Percentiles rank a stretch among this genome's conserved stretches.
Evolutionary conservation across 2,888 invertebrate species (phyloP).

Genomic region (Germaria angustata): DNA sequence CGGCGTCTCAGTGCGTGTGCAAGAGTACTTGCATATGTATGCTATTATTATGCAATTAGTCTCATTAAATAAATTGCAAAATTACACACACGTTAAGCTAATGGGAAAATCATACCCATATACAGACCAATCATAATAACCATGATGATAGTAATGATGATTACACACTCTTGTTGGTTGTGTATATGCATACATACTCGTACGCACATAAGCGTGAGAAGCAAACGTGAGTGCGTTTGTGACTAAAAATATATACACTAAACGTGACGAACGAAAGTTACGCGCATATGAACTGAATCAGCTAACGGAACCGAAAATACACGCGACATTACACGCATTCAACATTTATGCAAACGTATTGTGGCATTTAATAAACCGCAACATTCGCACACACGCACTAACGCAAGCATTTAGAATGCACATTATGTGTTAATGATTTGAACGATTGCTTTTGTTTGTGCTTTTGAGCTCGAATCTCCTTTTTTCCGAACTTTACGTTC

Average conservation of each 20-base stretch:
- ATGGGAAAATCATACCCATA: conserved; percentile 61
- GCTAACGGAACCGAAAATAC: conserved; percentile 54
- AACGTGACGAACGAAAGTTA: conserved; percentile 41
- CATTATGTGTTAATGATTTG: conserved; percentile 37
- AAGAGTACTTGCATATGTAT: conserved; percentile 21
- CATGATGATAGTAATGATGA: conserved; percentile 56
- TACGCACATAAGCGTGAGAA: not conserved
- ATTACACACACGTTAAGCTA: conserved; percentile 62
- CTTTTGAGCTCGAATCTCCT: not conserved
- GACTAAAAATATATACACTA: conserved; percentile 21
- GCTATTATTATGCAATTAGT: conserved; percentile 66
- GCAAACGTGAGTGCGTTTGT: not conserved
- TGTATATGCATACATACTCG: not conserved
- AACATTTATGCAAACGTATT: conserved; percentile 55
- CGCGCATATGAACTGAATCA: conserved; percentile 49
- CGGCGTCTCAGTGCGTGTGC: not conserved
- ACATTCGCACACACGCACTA: not conserved
- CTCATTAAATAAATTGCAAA: conserved; percentile 67
- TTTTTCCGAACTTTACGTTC: not conserved
- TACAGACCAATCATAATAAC: conserved; percentile 59
- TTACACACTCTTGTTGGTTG: conserved; percentile 39
- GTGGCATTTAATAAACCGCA: conserved; percentile 51
- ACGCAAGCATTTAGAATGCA: not conserved
- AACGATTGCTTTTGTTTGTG: not conserved
- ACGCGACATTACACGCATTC: conserved; percentile 60